phyloP scores from a whole-genome alignment of 2,888 invertebrate species.

The Siphonodentalium dalli region DNA sequence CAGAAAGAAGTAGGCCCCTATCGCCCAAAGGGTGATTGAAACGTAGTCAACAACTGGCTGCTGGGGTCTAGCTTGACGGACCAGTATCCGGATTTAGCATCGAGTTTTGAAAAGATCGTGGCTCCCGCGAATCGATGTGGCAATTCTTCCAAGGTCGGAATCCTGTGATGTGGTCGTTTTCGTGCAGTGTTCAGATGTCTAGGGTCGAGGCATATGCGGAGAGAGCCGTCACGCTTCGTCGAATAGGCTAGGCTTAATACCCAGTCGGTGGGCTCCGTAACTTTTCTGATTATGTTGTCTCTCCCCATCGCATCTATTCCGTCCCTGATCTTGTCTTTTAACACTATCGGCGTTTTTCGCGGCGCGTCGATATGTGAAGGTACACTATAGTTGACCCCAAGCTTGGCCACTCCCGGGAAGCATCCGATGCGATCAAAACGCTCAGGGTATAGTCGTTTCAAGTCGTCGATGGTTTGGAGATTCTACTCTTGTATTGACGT shows the following conservation, averaged over 20 bases:
- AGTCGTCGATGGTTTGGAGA: too few species aligned
- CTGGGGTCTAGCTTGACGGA: background rate
- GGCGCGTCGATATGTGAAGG: too few species aligned
- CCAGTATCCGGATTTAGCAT: constrained; percentile 2
- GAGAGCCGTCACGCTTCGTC: constrained; percentile 14
- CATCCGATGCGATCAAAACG: too few species aligned
- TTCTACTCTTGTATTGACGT: too few species aligned
- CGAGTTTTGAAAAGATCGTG: constrained; percentile 1
- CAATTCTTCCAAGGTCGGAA: constrained; percentile 2
- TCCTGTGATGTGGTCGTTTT: constrained; percentile 8
- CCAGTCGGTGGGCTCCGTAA: constrained; percentile 19
- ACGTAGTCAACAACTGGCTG: constrained; percentile 2
- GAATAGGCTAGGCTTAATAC: constrained; percentile 18
- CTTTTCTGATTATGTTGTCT: constrained; percentile 13
- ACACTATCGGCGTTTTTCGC: constrained; percentile 9
- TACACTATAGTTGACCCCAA: too few species aligned
- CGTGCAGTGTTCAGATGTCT: constrained; percentile 3
- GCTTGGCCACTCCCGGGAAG: too few species aligned
- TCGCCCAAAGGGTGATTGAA: constrained; percentile 1
- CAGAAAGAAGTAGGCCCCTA: constrained; percentile 1
- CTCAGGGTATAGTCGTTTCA: too few species aligned
- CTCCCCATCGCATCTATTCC: constrained; percentile 15
- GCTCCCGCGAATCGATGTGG: background rate
- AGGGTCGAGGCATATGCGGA: constrained; percentile 11
- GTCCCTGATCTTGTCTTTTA: constrained; percentile 6